Base-by-base conservation (phyloP, 2,797 vertebrate genomes). In the Pogoniulus pusillus region DNA sequence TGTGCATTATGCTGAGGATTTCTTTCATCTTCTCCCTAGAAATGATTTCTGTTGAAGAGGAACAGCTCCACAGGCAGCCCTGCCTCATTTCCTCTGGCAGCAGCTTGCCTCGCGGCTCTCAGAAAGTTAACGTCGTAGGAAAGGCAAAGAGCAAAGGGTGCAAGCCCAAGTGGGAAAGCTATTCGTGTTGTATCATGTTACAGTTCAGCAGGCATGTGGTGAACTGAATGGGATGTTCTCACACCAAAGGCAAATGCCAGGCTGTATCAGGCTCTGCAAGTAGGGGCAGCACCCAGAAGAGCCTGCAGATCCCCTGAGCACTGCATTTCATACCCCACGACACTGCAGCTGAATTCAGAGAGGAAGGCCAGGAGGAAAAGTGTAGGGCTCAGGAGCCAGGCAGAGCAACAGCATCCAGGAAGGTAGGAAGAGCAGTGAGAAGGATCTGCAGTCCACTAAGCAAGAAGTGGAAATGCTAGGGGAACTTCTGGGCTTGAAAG, bases 351-450 rank as follows among this genome's bases (percentile, higher is more conserved):
- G 43, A 66, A 29, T 30, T 60, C 57, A 49, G 43, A 55, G 64
- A 16, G 4, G 19, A 70, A 43, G 22, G 22, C 15, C 16, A 41
- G 55, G 19, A 85, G n/a, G 16, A 74, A 41, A 83, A 47, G n/a
- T 6, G 8, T 0, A 1, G 30, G 9, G 0, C 0, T 15, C 10
- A 18, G 19, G 10, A 83, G 6, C 60, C 55, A n/a, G 19, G 45
- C 41, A 83, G 26, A 55, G 8, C 47, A 24, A 12, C 6, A 12
- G 62, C 12, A 30, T 12, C 26, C 4, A 47, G 15, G 15, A 77
- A 75, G 23, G 24, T 27, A 81, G 18, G 32, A 53, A 77, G 51
- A 83, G 20, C 47, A 69, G 16, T 2, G 1, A 75, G 70, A 75
- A 60, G n/a, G 15, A 39, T 51, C 57, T 75, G 29, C 8, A 37